These are phyloP conservation scores for Drosophila setifemur DNA, from an alignment of 1,140 invertebrate species.

Conservation along the genomic window DNA sequence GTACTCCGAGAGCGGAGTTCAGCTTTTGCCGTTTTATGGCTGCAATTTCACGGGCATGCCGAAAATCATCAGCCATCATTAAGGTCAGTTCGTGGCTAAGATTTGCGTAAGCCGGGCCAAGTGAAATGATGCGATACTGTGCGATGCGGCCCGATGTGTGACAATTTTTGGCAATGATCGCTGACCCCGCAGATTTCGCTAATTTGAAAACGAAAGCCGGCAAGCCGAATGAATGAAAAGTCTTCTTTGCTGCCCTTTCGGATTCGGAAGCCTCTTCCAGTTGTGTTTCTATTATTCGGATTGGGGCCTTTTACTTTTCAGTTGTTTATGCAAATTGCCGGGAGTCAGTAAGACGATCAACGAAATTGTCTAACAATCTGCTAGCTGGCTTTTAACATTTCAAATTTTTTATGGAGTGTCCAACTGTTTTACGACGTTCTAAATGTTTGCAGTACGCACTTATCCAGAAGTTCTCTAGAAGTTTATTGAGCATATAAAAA, in stretches of 20 bases:
- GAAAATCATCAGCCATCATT: conserved; percentile 75
- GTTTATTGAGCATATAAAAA: conserved; percentile 38
- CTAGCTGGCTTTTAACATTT: not conserved
- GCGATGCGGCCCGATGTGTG: conserved; percentile 25
- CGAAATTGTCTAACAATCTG: not conserved
- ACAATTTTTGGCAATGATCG: conserved; percentile 49
- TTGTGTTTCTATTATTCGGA: conserved; percentile 1
- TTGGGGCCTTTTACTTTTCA: conserved; percentile 57
- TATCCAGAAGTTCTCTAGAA: conserved; percentile 14
- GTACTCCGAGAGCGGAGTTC: conserved; percentile 8
- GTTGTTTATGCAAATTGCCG: conserved; percentile 56
- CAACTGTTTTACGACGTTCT: conserved; percentile 51
- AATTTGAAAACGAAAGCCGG: conserved; percentile 57
- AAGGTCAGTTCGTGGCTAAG: conserved; percentile 60
- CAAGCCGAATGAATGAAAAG: not conserved
- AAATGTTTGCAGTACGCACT: conserved; percentile 20
- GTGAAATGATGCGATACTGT: conserved; percentile 40
- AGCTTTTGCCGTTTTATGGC: conserved; percentile 49
- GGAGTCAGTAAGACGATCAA: conserved; percentile 3
- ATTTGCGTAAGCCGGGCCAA: conserved; percentile 55
- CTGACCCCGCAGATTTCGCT: conserved; percentile 50
- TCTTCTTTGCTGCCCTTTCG: conserved; percentile 3
- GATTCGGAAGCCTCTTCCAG: conserved; percentile 20
- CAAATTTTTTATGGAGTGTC: conserved; percentile 45
- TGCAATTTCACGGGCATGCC: conserved; percentile 56